Conservation (phyloP, 2,113 vertebrate genomes). For the Orycteropus afer region DNA sequence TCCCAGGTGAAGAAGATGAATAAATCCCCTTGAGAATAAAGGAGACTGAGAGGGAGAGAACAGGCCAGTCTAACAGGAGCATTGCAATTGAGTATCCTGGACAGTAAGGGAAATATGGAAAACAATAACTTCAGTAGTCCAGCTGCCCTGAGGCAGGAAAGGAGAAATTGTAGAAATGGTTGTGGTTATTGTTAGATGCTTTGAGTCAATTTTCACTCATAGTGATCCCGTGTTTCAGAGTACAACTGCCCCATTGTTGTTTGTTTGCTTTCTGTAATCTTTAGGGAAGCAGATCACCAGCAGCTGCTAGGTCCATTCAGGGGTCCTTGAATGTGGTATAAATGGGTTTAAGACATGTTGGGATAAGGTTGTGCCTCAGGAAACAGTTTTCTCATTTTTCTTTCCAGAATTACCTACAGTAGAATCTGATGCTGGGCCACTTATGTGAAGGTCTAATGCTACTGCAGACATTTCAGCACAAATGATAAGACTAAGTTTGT, state of each 20-base stretch:
- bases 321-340: too few relatives aligned
- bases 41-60: neutral
- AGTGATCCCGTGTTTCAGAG: neutral
- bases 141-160: neutral
- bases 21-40: neutral
- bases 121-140: neutral
- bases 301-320: too few relatives aligned
- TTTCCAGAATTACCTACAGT: accelerated
- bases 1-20: neutral
- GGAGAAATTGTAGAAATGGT: neutral
- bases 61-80: neutral
- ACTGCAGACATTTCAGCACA: neutral
- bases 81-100: neutral
- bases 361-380: neutral
- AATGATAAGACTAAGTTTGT: neutral
- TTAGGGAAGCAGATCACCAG: neutral
- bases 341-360: neutral
- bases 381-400: neutral
- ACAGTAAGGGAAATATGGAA: too few relatives aligned
- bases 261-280: neutral
- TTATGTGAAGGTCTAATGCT: neutral
- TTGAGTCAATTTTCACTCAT: neutral
- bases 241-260: neutral
- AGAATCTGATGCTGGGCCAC: neutral
- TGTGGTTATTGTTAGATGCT: neutral